phyloP scores from a whole-genome alignment of 2,888 invertebrate genomes.

The Clepsis dumicolana region DNA sequence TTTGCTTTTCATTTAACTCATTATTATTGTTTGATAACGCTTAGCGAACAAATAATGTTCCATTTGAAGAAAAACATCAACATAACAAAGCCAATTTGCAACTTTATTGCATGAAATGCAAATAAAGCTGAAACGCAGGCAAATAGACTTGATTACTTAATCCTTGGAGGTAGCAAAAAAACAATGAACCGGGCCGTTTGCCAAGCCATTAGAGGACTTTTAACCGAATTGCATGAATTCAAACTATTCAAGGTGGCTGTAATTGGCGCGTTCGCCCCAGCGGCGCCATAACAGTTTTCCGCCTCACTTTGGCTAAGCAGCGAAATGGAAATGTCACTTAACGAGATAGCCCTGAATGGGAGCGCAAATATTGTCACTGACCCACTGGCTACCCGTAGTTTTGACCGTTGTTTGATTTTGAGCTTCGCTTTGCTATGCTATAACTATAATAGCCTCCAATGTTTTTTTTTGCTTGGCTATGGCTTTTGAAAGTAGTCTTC shows the following conservation, averaged over 20 bases:
- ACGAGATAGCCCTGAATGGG: not conserved
- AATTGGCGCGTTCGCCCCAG: slow-evolving; percentile 20
- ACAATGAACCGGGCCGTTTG: slow-evolving; percentile 7
- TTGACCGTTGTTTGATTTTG: not conserved
- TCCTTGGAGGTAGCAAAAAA: not conserved
- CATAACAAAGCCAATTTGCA: slow-evolving; percentile 9
- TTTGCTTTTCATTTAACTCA: not conserved
- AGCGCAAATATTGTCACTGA: not conserved
- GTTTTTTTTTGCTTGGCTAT: too few species aligned
- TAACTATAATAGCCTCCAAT: too few species aligned
- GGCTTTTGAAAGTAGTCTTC: too few species aligned
- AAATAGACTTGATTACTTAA: slow-evolving; percentile 15
- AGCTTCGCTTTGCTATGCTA: not conserved
- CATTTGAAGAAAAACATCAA: slow-evolving; percentile 8
- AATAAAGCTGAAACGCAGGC: not conserved
- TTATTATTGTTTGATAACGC: slow-evolving; percentile 8
- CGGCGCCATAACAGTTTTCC: slow-evolving; percentile 14
- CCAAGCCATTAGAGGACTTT: slow-evolving; percentile 22
- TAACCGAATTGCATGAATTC: slow-evolving; percentile 29
- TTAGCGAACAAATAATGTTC: slow-evolving; percentile 1
- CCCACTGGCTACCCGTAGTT: not conserved
- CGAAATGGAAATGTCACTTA: slow-evolving; percentile 21
- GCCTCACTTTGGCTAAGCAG: slow-evolving; percentile 2
- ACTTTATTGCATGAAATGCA: slow-evolving; percentile 1
- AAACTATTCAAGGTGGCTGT: slow-evolving; percentile 22